Base-by-base conservation (phyloP, 2,113 vertebrate species). In the Anser cygnoides region DNA sequence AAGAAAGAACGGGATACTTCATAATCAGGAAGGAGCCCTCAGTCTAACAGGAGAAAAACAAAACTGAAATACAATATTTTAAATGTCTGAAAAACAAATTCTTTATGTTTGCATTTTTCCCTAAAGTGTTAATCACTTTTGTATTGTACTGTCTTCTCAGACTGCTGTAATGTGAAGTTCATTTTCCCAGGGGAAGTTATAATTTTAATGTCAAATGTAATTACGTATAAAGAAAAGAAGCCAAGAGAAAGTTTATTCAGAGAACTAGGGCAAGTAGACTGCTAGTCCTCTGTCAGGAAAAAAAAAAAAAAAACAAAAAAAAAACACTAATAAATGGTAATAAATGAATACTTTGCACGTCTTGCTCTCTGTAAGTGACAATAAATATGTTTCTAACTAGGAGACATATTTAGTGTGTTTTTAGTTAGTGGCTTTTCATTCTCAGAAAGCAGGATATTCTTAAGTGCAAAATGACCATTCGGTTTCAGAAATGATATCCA, bases 181-280 rank as follows among this genome's bases (percentile, higher is more conserved):
- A 84, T 93, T 91, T 78, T 96, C 85, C 88, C 85, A 92, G 74
- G 57, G 55, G 85, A 94, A 80, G 50, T 79, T 91, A 77, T 57
- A 95, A 75, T 94, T 88, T 74, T 86, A 94, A 92, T 81, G 76
- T 96, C 75, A 94, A 80, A 94, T 67, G 43, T 93, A 92, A 94
- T 96, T 93, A 88, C n/a, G 31, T 92, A 74, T 58, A 73, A 89
- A 85, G 72, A 92, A 82, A 83, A 91, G 76, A 90, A 95, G 35
- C 67, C 87, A 71, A 95, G 39, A 83, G 68, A 72, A 80, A 71
- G 55, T 86, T 59, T 93, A 29, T 84, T 90, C 57, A 84, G 76
- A 80, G 67, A 95, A 90, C 55, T 92, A 84, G 89, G 85, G 43
- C 85, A 93, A 31, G 44, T 49, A 79, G 61, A 26, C 41, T 23